Evolutionary conservation across 2,797 vertebrate genomes (phyloP).

Genomic region (Sebastes trivittatus): DNA sequence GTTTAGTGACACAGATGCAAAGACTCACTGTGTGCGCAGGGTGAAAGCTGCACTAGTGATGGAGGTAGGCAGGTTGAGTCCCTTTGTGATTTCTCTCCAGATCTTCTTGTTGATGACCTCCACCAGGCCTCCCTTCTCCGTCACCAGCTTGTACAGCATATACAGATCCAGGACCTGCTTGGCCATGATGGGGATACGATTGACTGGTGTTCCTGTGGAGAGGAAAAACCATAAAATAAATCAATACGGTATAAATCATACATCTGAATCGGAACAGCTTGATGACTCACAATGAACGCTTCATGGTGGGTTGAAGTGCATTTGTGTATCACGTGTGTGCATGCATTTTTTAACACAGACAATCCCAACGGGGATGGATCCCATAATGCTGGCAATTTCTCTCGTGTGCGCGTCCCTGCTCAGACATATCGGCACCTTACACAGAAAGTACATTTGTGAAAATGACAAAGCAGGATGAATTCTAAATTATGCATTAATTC

Average conservation of each 20-base stretch:
- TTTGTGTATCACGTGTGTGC: neutral
- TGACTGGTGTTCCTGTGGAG: constrained; percentile 91
- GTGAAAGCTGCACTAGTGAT: constrained; percentile 99
- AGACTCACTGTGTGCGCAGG: constrained; percentile 92
- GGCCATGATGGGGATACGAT: constrained; percentile 98
- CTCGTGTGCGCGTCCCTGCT: neutral
- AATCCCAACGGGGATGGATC: neutral
- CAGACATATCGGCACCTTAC: neutral
- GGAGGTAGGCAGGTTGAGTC: constrained; percentile 96
- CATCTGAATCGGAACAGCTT: neutral
- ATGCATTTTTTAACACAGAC: constrained; percentile 13
- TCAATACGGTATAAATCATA: constrained; percentile 22
- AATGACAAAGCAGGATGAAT: neutral
- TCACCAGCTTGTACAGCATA: constrained; percentile 96
- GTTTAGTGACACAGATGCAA: constrained; percentile 8
- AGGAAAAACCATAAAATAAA: constrained; percentile 6
- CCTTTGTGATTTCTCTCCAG: constrained; percentile 99
- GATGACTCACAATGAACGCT: neutral
- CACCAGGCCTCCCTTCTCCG: constrained; percentile 96
- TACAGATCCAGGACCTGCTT: constrained; percentile 98
- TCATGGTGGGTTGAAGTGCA: constrained; percentile 13
- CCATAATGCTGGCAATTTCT: neutral
- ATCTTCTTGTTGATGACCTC: constrained; percentile 99
- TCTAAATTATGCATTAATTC: constrained; percentile 4
- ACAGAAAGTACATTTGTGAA: constrained; percentile 10